phyloP scores from a whole-genome alignment of 2,888 invertebrate species.

The Cloeon dipterum region DNA sequence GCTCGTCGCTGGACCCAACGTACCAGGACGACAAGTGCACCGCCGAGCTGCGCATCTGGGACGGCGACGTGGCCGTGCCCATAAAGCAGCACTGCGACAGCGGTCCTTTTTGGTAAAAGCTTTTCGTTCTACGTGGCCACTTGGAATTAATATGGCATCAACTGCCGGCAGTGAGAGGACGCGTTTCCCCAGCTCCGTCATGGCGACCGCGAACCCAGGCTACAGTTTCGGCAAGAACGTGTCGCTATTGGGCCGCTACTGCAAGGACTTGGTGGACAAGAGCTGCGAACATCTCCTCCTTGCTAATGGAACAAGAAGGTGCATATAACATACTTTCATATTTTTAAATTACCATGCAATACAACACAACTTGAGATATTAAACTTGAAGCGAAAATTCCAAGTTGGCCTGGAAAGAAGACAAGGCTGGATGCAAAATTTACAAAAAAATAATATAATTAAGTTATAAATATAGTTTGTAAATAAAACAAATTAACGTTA shows the following conservation, averaged over 20 bases:
- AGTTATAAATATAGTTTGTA: no score
- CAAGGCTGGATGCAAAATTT: no score
- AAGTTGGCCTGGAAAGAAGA: no score
- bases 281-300: conserved; percentile 65
- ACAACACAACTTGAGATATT: no score
- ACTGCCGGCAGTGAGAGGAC: conserved; percentile 14
- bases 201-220: conserved; percentile 25
- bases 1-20: conserved; percentile 36
- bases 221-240: conserved; percentile 35
- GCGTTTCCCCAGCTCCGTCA: conserved; percentile 26
- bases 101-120: not conserved
- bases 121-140: no score
- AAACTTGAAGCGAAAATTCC: no score
- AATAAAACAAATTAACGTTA: no score
- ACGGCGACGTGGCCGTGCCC: conserved; percentile 27
- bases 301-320: conserved; percentile 19
- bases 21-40: conserved; percentile 43
- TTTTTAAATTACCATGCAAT: no score
- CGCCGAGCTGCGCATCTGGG: conserved; percentile 69
- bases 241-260: conserved; percentile 56
- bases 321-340: not conserved
- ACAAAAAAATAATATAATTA: no score
- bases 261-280: conserved; percentile 55
- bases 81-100: not conserved
- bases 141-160: not conserved